Percentiles rank a stretch among this genome's conserved stretches.
These are phyloP conservation scores for Pipa parva DNA, from an alignment of 2,113 vertebrate species.

Conservation along the genomic window DNA sequence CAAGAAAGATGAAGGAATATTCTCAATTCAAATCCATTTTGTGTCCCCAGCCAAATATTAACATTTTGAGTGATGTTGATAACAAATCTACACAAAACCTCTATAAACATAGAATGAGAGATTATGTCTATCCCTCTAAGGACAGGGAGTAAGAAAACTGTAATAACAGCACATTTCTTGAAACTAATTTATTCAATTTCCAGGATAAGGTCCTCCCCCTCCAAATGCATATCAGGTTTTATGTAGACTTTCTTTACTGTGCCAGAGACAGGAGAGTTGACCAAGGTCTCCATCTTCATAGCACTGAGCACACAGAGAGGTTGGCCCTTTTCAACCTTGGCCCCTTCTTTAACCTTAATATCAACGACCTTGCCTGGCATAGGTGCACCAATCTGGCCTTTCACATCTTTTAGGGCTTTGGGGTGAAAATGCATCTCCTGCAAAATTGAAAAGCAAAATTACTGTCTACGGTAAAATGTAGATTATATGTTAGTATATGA, in stretches of 20 bases:
- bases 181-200: slow-evolving; percentile 68
- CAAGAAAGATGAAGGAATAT: neutral
- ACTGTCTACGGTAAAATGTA: neutral
- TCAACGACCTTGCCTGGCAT: slow-evolving; percentile 92
- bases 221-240: slow-evolving; percentile 69
- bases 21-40: neutral
- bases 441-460: neutral
- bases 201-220: slow-evolving; percentile 87
- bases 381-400: slow-evolving; percentile 87
- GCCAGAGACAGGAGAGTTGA: slow-evolving; percentile 79
- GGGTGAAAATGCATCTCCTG: slow-evolving; percentile 95
- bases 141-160: neutral
- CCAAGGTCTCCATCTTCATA: slow-evolving; percentile 95
- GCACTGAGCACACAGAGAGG: slow-evolving; percentile 85
- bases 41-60: slow-evolving; percentile 7
- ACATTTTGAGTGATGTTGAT: neutral
- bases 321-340: slow-evolving; percentile 75
- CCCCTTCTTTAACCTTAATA: slow-evolving; percentile 72
- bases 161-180: neutral
- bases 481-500: no score
- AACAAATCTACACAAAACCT: neutral
- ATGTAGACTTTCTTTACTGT: slow-evolving; percentile 72
- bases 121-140: neutral
- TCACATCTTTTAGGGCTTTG: slow-evolving; percentile 84
- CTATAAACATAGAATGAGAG: neutral